Evolutionary conservation across 2,888 invertebrate genomes (phyloP), one percentile per base, ranked within the genome.

Genomic region (Conistra vaccinii): DNA sequence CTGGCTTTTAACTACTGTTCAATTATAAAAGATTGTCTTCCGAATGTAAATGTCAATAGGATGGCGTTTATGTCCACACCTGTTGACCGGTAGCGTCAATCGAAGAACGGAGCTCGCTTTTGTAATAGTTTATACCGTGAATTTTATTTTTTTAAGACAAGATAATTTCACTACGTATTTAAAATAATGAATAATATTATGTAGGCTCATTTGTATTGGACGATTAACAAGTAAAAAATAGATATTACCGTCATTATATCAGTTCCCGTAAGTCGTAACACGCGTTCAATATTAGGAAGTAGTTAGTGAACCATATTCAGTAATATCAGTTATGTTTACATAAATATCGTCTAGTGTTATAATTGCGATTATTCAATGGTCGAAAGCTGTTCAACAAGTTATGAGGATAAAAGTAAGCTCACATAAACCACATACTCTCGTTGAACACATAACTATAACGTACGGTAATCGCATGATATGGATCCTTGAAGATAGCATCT

Each of bases 401-500:
- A 78, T 68, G 78, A 74, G 69, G 76, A 60, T 80, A 73, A 62
- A 78, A 58, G 67, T 76, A 58, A 76, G 53, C 60, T 66, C 32
- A 79, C 83, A 89, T 91, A 89, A 88, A 90, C 90, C 88, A 88
- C 81, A 81, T 74, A 85, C 73, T 83, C 75, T 78, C 83, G 76
- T 78, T 83, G 81, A 76, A 78, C 79, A 84, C 78, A 83, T 85
- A 87, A 84, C 73, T 84, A 80, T 85, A 88, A 79, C 81, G 70
- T n/a, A 85, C 82, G 75, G 80, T 89, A 88, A 88, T 88, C 84
- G 78, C 73, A 76, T 89, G 91, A 91, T 90, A 92, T 89, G 87
- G 87, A 91, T 92, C 89, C 89, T 90, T 85, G 84, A 74, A 86
- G 91, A 92, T 90, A 90, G 74, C 83, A 90, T 92, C 89, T 89